These are phyloP conservation scores for Dipodomys stephensi DNA, from an alignment of 2,113 vertebrate species.

Conservation along the genomic window DNA sequence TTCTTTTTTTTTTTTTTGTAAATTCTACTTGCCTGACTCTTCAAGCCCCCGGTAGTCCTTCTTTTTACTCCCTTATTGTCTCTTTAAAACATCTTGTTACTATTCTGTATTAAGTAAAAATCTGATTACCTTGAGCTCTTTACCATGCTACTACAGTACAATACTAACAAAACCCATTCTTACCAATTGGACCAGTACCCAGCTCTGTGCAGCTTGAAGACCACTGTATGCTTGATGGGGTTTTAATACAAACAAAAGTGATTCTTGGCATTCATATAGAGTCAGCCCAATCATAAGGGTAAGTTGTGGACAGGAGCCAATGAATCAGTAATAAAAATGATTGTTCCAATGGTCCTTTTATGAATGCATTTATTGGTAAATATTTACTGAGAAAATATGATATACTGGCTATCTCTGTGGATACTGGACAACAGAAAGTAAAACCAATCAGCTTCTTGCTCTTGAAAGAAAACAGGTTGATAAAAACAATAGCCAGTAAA, in stretches of 20 bases:
- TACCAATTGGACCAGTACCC: neutral
- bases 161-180: neutral
- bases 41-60: neutral
- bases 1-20: neutral
- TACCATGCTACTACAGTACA: neutral
- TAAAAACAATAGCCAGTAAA: too few relatives aligned
- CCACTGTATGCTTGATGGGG: neutral
- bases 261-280: neutral
- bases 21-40: neutral
- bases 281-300: neutral
- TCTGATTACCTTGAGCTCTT: neutral
- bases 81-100: neutral
- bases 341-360: neutral
- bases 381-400: neutral
- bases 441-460: too few relatives aligned
- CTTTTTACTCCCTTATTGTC: neutral
- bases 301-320: neutral
- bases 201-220: neutral
- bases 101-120: neutral
- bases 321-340: neutral
- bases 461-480: too few relatives aligned
- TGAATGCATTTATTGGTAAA: neutral
- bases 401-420: neutral
- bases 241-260: neutral
- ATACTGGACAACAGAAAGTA: too few relatives aligned